These are phyloP conservation scores for Leptopilina clavipes DNA, from an alignment of 1,140 invertebrate genomes.

Conservation along the genomic window DNA sequence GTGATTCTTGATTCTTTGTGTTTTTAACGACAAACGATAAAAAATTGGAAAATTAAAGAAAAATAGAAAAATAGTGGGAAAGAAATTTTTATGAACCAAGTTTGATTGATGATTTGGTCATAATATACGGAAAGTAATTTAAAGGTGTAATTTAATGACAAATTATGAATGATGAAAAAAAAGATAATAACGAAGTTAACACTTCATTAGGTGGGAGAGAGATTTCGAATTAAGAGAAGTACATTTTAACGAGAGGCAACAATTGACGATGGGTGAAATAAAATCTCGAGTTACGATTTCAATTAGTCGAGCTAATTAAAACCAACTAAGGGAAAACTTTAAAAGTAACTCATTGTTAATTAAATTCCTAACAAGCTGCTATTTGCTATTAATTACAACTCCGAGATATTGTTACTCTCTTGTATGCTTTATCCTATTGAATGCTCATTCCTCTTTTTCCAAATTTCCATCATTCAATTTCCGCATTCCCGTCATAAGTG, in stretches of 20 bases:
- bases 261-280: conserved; percentile 29
- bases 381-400: conserved; percentile 22
- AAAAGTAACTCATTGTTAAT: conserved; percentile 28
- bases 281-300: conserved; percentile 32
- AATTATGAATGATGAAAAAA: not conserved
- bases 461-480: too few species aligned
- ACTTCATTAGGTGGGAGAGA: conserved; percentile 21
- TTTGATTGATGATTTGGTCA: too few species aligned
- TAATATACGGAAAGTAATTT: too few species aligned
- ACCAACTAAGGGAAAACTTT: conserved; percentile 5
- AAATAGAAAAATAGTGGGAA: too few species aligned
- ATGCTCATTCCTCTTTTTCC: too few species aligned
- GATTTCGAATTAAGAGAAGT: not conserved
- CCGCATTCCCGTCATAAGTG: too few species aligned
- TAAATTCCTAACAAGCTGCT: conserved; percentile 23
- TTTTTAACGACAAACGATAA: too few species aligned
- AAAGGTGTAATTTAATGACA: too few species aligned
- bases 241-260: conserved; percentile 4
- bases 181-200: not conserved
- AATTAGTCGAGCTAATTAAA: conserved; percentile 32
- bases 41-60: too few species aligned
- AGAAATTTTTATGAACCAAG: too few species aligned
- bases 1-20: too few species aligned
- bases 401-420: not conserved
- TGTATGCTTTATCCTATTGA: not conserved